These are phyloP conservation scores for Heliconius eleuchia DNA, from an alignment of 1,140 invertebrate species.

Conservation along the genomic window DNA sequence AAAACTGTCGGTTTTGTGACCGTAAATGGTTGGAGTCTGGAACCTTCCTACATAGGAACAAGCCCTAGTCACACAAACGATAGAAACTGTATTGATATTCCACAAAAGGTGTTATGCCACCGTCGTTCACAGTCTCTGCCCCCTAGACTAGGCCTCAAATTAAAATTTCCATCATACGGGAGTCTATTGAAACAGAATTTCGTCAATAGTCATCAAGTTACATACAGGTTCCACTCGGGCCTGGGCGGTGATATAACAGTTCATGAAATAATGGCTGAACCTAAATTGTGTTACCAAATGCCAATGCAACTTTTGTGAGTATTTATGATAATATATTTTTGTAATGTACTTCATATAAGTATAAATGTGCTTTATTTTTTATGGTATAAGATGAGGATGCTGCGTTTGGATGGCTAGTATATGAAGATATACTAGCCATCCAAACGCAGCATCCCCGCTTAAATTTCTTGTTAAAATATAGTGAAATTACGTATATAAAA, in stretches of 20 bases:
- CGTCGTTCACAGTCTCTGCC: slow-evolving; percentile 93
- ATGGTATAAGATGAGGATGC: too few species aligned
- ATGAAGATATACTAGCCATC: too few species aligned
- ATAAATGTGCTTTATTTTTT: too few species aligned
- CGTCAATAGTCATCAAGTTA: slow-evolving; percentile 89
- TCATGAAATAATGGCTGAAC: slow-evolving; percentile 96
- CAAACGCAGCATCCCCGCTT: too few species aligned
- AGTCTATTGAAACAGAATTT: slow-evolving; percentile 85
- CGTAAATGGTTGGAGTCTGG: slow-evolving; percentile 90
- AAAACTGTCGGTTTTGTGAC: slow-evolving; percentile 91
- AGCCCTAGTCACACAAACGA: slow-evolving; percentile 86
- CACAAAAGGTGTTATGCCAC: slow-evolving; percentile 84
- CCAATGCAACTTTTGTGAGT: slow-evolving; percentile 95
- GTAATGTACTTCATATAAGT: neutral
- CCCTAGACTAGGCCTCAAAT: slow-evolving; percentile 88
- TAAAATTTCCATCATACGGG: slow-evolving; percentile 86
- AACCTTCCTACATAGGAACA: slow-evolving; percentile 86
- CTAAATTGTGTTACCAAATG: slow-evolving; percentile 91
- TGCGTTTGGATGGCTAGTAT: too few species aligned
- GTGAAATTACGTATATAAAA: too few species aligned
- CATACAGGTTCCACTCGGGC: slow-evolving; percentile 95
- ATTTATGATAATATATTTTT: slow-evolving; percentile 14
- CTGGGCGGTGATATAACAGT: slow-evolving; percentile 95
- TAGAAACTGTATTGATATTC: slow-evolving; percentile 61
- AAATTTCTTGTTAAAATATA: too few species aligned